A percentile compares a stretch with the other conserved stretches of the same genome.
Evolutionary conservation across 2,888 invertebrate species (phyloP).

Genomic region (Drosophila subsilvestris): DNA sequence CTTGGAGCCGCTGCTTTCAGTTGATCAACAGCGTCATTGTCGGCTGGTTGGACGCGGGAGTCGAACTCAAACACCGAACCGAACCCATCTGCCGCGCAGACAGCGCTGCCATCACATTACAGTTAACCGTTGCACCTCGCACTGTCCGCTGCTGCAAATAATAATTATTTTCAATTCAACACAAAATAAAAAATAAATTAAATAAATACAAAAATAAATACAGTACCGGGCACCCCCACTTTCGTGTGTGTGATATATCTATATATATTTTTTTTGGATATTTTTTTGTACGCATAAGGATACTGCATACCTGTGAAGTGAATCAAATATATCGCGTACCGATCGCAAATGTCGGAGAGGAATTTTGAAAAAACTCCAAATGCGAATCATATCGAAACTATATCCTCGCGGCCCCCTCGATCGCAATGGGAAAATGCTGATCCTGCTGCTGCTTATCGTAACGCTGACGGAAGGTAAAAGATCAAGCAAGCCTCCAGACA

Average conservation of each 20-base stretch:
- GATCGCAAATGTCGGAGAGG: conserved; percentile 36
- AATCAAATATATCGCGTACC: conserved; percentile 20
- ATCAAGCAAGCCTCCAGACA: not conserved
- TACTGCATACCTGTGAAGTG: conserved; percentile 18
- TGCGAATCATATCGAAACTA: conserved; percentile 59
- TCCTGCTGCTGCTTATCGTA: conserved; percentile 74
- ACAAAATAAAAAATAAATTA: not conserved
- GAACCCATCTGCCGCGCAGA: conserved; percentile 5
- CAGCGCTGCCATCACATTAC: not conserved
- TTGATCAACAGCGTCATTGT: conserved; percentile 73
- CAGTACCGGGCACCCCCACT: not conserved
- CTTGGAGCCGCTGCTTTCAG: conserved; percentile 53
- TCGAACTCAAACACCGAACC: not conserved
- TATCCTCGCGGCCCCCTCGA: conserved; percentile 47
- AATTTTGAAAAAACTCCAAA: conserved; percentile 47
- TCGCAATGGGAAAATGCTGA: conserved; percentile 81
- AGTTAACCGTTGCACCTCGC: not conserved
- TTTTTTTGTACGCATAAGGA: conserved; percentile 19
- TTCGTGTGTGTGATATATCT: conserved; percentile 8
- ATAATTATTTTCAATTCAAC: not conserved
- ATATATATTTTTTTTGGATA: conserved; percentile 20
- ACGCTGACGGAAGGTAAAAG: conserved; percentile 78
- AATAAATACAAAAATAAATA: not conserved
- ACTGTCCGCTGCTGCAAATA: not conserved
- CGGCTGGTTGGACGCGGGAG: conserved; percentile 57